Evolutionary conservation across 2,888 invertebrate genomes (phyloP).

Genomic region (Himalopsyche kuldschensis): DNA sequence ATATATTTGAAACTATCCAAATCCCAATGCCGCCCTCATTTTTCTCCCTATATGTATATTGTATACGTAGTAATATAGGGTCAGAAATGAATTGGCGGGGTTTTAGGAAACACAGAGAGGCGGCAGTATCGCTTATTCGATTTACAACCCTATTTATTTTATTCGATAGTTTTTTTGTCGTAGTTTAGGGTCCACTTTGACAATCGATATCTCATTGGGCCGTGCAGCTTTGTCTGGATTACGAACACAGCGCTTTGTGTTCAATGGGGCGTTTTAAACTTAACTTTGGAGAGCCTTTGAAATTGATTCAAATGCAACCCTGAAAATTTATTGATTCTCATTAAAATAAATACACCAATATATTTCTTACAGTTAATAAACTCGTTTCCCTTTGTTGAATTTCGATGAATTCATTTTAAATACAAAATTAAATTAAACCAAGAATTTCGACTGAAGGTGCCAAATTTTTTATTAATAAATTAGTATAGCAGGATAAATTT

Average conservation of each 20-base stretch:
- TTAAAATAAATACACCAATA: no score
- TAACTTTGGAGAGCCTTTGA: not conserved
- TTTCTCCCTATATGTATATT: not conserved
- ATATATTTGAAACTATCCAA: no score
- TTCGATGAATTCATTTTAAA: no score
- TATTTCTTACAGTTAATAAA: no score
- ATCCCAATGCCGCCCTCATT: no score
- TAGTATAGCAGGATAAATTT: no score
- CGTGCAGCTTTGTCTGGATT: not conserved
- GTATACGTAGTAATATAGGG: not conserved
- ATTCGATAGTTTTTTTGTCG: conserved; percentile 19
- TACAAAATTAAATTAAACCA: no score
- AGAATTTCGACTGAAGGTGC: no score
- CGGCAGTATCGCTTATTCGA: conserved; percentile 17
- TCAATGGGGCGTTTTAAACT: not conserved
- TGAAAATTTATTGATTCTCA: no score
- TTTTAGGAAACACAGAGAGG: conserved; percentile 9
- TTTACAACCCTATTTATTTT: conserved; percentile 26
- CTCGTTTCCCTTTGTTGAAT: no score
- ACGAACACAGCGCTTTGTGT: not conserved
- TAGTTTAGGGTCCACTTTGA: not conserved
- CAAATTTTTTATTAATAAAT: no score
- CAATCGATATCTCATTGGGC: not conserved
- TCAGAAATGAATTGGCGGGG: conserved; percentile 19
- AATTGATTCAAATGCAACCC: no score